Percentiles rank a stretch among this genome's conserved stretches.
Conservation (phyloP, 1,140 invertebrate species). For the Goniozus legneri region DNA sequence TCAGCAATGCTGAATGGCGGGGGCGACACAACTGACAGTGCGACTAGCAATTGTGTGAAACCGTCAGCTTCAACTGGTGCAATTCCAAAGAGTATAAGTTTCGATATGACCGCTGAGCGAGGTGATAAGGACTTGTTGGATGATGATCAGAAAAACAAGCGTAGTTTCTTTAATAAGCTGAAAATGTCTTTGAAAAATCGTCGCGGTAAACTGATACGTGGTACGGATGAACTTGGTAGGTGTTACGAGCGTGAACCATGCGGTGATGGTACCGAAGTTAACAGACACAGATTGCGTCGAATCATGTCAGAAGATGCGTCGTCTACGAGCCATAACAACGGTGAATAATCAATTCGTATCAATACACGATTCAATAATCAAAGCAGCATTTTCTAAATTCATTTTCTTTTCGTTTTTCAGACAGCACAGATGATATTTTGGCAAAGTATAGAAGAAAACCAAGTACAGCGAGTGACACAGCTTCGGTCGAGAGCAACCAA, state of each 20-base stretch:
- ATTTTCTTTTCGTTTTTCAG: conserved; percentile 45
- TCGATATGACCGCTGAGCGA: conserved; percentile 85
- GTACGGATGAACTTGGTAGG: conserved; percentile 49
- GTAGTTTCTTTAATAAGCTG: conserved; percentile 67
- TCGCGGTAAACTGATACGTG: conserved; percentile 55
- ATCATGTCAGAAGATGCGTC: conserved; percentile 54
- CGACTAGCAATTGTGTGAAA: conserved; percentile 43
- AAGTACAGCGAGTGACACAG: conserved; percentile 59
- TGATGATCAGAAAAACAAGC: conserved; percentile 61
- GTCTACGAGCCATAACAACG: conserved; percentile 33
- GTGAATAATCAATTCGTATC: too few species aligned
- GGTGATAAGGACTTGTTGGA: conserved; percentile 63
- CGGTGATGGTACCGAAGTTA: conserved; percentile 37
- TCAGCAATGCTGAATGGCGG: conserved; percentile 30
- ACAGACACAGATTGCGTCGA: conserved; percentile 51
- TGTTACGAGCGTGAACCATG: conserved; percentile 47
- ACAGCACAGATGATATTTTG: conserved; percentile 88
- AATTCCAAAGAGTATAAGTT: conserved; percentile 89
- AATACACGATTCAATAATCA: too few species aligned
- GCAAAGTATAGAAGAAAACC: conserved; percentile 89
- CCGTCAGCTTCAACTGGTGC: conserved; percentile 69
- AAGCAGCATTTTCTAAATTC: not conserved
- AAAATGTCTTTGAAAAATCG: conserved; percentile 68
- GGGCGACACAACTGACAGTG: conserved; percentile 27
- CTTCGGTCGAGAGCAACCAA: conserved; percentile 46